Conservation (phyloP, 1,140 invertebrate species). For the Diabrotica virgifera region DNA sequence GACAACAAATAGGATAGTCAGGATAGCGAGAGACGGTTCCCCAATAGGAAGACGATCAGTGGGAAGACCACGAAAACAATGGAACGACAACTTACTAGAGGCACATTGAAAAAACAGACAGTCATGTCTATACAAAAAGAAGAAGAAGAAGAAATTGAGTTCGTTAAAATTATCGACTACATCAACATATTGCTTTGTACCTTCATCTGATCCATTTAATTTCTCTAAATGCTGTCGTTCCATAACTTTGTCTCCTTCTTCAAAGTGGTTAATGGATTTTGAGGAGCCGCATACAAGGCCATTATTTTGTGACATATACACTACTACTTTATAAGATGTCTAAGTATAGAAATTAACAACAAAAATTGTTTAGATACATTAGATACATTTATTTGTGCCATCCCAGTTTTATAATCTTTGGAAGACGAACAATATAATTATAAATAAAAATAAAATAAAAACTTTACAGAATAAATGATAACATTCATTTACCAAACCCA, state of each 20-base stretch:
- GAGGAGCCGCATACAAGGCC: slow-evolving; percentile 12
- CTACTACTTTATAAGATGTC: too few species aligned
- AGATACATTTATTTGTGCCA: too few species aligned
- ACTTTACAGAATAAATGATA: background rate
- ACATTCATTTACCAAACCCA: slow-evolving; percentile 30
- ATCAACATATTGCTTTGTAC: background rate
- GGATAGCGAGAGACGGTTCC: too few species aligned
- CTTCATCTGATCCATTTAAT: background rate
- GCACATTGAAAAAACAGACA: too few species aligned
- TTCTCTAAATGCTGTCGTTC: background rate
- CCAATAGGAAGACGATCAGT: too few species aligned
- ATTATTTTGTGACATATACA: slow-evolving; percentile 9
- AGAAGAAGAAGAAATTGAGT: too few species aligned
- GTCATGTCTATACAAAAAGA: too few species aligned
- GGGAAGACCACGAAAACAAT: too few species aligned
- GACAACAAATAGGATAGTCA: too few species aligned
- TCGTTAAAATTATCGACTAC: background rate
- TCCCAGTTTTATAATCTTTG: background rate
- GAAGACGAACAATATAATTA: background rate
- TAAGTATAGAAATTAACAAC: too few species aligned
- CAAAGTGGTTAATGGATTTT: slow-evolving; percentile 2
- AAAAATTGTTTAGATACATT: too few species aligned
- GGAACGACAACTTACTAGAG: too few species aligned
- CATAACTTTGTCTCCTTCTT: slow-evolving; percentile 7
- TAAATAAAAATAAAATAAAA: background rate